phyloP scores from a whole-genome alignment of 2,888 invertebrate genomes.

The Caenorhabditis panamensis region DNA sequence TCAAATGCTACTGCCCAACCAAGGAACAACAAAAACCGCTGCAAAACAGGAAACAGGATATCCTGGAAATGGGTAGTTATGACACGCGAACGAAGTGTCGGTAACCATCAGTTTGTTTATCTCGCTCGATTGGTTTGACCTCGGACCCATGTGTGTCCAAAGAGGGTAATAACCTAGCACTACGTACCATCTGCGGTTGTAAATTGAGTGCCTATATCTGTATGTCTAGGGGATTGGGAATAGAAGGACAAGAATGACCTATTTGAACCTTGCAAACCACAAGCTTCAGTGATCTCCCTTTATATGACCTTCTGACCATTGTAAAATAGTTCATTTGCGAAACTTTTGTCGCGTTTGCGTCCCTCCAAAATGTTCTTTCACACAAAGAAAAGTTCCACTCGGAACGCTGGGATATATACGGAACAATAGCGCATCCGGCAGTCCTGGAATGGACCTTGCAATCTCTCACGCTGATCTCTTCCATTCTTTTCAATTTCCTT shows the following conservation, averaged over 20 bases:
- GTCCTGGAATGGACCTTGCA: constrained; percentile 5
- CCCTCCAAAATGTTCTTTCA: background rate
- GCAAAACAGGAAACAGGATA: background rate
- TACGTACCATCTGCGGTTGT: constrained; percentile 30
- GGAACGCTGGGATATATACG: background rate
- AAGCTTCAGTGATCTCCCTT: background rate
- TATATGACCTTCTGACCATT: background rate
- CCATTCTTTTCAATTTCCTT: no score
- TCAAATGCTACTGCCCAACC: no score
- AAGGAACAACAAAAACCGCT: no score
- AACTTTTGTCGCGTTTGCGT: no score
- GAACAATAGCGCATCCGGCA: constrained; percentile 38
- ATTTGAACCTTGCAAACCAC: background rate
- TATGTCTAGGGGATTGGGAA: background rate
- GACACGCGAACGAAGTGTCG: constrained; percentile 16
- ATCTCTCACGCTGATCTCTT: constrained; percentile 38
- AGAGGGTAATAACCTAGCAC: constrained; percentile 10
- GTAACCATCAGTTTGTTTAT: constrained; percentile 32
- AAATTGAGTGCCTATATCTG: constrained; percentile 13
- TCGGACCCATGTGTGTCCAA: constrained; percentile 16
- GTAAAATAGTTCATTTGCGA: no score
- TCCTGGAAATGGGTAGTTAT: background rate
- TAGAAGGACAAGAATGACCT: background rate
- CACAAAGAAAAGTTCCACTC: background rate
- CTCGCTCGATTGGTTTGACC: constrained; percentile 41